Conservation (phyloP, 2,113 vertebrate genomes). For the Bostrychus sinensis region DNA sequence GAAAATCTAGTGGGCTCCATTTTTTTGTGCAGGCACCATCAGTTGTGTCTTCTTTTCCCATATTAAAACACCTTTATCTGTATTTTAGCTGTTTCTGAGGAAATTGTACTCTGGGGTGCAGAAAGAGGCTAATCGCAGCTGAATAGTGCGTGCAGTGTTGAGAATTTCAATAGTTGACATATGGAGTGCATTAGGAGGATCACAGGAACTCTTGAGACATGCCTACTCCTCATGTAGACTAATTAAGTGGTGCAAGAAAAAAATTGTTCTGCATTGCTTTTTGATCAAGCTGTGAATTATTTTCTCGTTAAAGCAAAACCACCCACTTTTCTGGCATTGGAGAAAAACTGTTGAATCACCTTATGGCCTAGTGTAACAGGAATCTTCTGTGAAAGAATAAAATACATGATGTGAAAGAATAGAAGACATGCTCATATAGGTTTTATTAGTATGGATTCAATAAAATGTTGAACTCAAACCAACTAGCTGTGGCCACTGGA, state of each 20-base stretch:
- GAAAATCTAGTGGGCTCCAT: constrained; percentile 21
- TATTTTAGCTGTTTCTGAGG: constrained; percentile 15
- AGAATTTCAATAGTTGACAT: constrained; percentile 20
- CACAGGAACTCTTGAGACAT: constrained; percentile 4
- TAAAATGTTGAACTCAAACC: too few relatives aligned
- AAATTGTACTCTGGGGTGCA: constrained; percentile 9
- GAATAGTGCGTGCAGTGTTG: not conserved
- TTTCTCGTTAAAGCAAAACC: not conserved
- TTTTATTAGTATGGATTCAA: too few relatives aligned
- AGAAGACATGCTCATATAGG: too few relatives aligned
- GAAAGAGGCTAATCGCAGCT: not conserved
- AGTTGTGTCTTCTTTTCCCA: not conserved
- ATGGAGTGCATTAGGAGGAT: constrained; percentile 24
- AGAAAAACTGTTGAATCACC: too few relatives aligned
- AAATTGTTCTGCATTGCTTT: not conserved
- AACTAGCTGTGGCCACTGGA: too few relatives aligned
- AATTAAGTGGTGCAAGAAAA: not conserved
- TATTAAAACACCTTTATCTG: constrained; percentile 25
- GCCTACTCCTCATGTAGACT: not conserved
- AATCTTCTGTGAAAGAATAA: too few relatives aligned
- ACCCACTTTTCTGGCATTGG: too few relatives aligned
- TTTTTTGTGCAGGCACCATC: constrained; percentile 32
- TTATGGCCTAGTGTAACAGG: too few relatives aligned
- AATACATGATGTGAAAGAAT: too few relatives aligned
- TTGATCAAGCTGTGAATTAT: not conserved